Evolutionary conservation across 1,140 invertebrate species (phyloP).

Genomic region (Zaprionus camerounensis): DNA sequence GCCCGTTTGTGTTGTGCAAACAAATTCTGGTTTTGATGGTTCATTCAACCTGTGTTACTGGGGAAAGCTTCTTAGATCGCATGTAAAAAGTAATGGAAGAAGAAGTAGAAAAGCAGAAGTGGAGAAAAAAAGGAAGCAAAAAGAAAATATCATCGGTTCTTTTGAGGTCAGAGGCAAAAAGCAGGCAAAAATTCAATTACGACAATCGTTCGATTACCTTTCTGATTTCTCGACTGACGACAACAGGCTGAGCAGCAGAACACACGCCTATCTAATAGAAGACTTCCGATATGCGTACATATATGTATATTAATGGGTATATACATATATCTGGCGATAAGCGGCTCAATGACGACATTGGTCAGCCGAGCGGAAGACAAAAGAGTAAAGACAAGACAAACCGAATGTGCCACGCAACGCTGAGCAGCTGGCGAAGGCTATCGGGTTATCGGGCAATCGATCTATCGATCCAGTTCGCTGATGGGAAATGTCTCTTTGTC

Average conservation of each 20-base stretch:
- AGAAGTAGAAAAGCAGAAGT: background rate
- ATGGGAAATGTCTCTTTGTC: constrained; percentile 9
- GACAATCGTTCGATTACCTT: constrained; percentile 14
- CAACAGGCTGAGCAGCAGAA: background rate
- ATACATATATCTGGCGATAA: constrained; percentile 23
- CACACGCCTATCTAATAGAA: constrained; percentile 62
- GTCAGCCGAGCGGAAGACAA: constrained; percentile 43
- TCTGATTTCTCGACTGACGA: constrained; percentile 19
- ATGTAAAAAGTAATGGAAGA: background rate
- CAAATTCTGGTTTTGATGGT: constrained; percentile 45
- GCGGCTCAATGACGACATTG: constrained; percentile 45
- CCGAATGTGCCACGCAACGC: constrained; percentile 35
- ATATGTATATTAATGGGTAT: constrained; percentile 12
- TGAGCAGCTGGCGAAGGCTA: constrained; percentile 28
- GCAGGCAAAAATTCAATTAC: constrained; percentile 10
- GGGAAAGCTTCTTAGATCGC: constrained; percentile 31
- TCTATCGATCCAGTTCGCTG: constrained; percentile 19
- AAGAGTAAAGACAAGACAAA: background rate
- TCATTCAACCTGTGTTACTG: constrained; percentile 29
- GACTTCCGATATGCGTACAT: constrained; percentile 59
- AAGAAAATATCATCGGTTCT: constrained; percentile 8
- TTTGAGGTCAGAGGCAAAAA: constrained; percentile 2
- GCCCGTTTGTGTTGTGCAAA: constrained; percentile 15
- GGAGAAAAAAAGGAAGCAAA: background rate
- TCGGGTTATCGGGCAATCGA: background rate